Percentiles rank a stretch among this genome's conserved stretches.
Evolutionary conservation across 2,113 vertebrate species (phyloP).

Genomic region (Hystrix brachyura): DNA sequence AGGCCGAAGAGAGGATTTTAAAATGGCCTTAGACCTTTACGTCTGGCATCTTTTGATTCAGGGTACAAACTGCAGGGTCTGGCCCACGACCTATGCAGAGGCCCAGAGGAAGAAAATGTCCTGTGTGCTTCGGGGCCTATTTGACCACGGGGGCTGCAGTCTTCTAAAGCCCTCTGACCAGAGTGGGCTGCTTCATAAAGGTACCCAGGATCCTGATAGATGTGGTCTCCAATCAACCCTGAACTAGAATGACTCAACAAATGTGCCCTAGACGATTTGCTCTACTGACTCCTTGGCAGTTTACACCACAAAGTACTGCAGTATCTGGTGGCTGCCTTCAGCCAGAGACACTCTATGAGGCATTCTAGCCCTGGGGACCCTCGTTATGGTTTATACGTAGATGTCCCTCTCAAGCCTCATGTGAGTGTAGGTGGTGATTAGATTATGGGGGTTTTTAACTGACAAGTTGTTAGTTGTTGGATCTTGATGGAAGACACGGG

Average conservation of each 20-base stretch:
- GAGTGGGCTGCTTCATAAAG: not conserved
- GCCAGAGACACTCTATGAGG: not conserved
- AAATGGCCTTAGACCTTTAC: not conserved
- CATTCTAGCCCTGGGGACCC: not conserved
- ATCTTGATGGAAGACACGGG: not conserved
- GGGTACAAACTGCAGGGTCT: not conserved
- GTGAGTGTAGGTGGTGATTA: not conserved
- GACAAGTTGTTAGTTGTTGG: not conserved
- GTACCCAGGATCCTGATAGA: not conserved
- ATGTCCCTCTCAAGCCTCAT: not conserved
- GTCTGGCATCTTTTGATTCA: not conserved
- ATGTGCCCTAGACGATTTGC: rapidly evolving
- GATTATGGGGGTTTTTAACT: not conserved
- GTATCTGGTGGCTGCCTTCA: too few relatives aligned
- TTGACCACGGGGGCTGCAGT: not conserved
- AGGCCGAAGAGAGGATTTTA: not conserved
- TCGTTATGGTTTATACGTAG: not conserved
- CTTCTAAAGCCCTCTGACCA: not conserved
- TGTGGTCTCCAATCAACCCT: not conserved
- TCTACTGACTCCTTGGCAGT: not conserved
- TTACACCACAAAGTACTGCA: not conserved
- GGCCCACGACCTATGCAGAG: too few relatives aligned
- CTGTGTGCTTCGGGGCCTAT: rapidly evolving
- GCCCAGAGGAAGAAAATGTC: not conserved
- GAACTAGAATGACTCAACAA: not conserved